Base-by-base conservation (phyloP, 2,888 invertebrate species). In the Aspidiotus rigidus region DNA sequence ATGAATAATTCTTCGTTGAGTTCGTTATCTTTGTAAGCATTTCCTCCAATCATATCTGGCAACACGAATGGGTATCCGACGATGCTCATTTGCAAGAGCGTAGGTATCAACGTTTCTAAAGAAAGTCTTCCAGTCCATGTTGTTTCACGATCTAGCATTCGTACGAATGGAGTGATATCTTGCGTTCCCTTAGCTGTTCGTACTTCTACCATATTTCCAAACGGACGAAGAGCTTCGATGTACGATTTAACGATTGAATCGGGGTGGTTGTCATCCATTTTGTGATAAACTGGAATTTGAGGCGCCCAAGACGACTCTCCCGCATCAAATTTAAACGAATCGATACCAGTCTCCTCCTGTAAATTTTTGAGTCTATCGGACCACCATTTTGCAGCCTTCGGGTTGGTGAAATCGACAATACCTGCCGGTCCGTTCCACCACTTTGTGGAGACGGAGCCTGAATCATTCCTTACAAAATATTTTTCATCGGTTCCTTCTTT, bases 321-420 rank as follows among this genome's bases (percentile, higher is more conserved):
- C 57, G 90, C 90, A 75, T 91, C 90, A 74, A 91, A 90, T 79
- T 90, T 90, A 73, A 89, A 84, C 71, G 86, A 85, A 74, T 88
- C 86, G 28, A 92, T 83, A 0, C 84, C 86, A 67, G 84, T 84
- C 7, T 82, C 80, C 0, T 80, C 78, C 73, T 84, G 79, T 2
- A 94, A 73, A 7, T 77, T 75, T 69, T 79, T 80, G 40, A 84
- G 74, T 70, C 84, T 79, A 7, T 75, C 75, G 0, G 72, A 64
- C 74, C 75, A 82, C 81, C 81, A 81, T 1, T 79, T 73, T 0
- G 81, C 80, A 0, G 88, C 88, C 39, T 82, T 81, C 0, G 83
- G 79, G 76, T 89, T 88, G 0, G 89, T 87, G 75, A 88, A 86
- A 78, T 92, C 90, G 41, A 91, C 79, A 73, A 85, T 80, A 0